Evolutionary conservation across 2,888 invertebrate species (phyloP), one percentile per base, ranked within the genome.

Genomic region (Xanthorhoe designata): DNA sequence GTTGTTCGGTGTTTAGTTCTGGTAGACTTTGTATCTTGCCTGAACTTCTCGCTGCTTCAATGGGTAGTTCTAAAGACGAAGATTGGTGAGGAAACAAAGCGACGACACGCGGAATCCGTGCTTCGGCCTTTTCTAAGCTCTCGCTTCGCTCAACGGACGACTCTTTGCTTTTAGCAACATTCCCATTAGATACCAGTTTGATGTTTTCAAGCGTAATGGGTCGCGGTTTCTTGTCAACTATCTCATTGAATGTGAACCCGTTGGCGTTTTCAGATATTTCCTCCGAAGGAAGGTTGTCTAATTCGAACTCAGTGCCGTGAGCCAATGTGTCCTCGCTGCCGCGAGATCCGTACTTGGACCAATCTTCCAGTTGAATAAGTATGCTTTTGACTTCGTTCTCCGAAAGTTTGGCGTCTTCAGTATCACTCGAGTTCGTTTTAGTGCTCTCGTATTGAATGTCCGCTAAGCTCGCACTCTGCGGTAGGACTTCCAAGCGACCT

Each of bases 311-410:
- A 75, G 90, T 91, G 24, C 92, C 91, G 60, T 92, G 91, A 3
- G 92, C 92, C 42, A 93, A 76, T 0, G 92, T 93, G 60, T 94
- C 92, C 64, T 88, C 92, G 75, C 92, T 92, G 0, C 91, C 92
- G 7, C 92, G 84, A 1, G 94, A 94, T 0, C 94, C 94, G 69
- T 88, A 92, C 71, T 83, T 88, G 2, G 94, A 94, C 94, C 94
- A 94, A 73, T 93, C 94, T 70, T 92, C 92, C 17, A 91, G 79
- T 69, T 94, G 91, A 71, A 90, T 94, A 10, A 91, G 79, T 49
- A 94, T 91, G 74, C 91, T 94, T 78, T 89, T 90, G 1, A 93
- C 92, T 77, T 94, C 92, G 42, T 91, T 90, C 18, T 90, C 90
- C 0, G 92, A 89, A 78, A 90, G 78, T 75, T 89, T 91, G 10